Evolutionary conservation across 2,113 vertebrate species (phyloP), one percentile per base, ranked within the genome.

Genomic region (Nibea coibor): DNA sequence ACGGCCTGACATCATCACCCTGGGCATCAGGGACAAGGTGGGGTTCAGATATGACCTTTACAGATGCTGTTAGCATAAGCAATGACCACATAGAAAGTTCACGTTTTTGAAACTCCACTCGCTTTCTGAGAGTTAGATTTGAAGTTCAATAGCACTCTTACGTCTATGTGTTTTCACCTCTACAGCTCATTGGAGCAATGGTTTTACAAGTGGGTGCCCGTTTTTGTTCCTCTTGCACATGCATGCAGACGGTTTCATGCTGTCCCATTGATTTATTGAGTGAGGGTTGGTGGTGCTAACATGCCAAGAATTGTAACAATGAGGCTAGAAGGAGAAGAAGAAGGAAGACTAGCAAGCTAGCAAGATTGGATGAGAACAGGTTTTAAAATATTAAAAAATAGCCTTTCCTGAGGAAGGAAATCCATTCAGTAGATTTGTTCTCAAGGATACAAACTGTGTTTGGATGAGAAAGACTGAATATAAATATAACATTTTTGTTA

Each of bases 21-120:
- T 93, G 10, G 89, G 84, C 42, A 54, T 90, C 82, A 90, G 92
- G 76, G 96, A 95, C 78, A 92, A 96, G 93, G 93, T 89, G 24
- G 42, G 43, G 2, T 19, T 47, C 11, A 47, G 22, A 72, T 22
- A 56, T 17, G 19, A 47, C 17, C 26, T 47, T 51, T n/a, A 31
- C 26, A 11, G 3, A 12, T 42, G 15, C 17, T 72, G 6, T 10
- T 72, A 51, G n/a, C n/a, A 68, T 31, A 26, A 24, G 17, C 12
- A n/a, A 19, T 56, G 8, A 68, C 10, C 19, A 12, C 24, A 78
- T 57, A 39, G 35, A 8, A 39, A 39, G 35, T 39, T 39, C 35
- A 39, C 8, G 35, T 8, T 8, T 39, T 39, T 39, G 8, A 7
- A 39, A 39, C 35, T 39, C 7, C 35, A 39, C 35, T 39, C 35